Conservation (phyloP, 2,797 vertebrate species). For the Vultur gryphus region DNA sequence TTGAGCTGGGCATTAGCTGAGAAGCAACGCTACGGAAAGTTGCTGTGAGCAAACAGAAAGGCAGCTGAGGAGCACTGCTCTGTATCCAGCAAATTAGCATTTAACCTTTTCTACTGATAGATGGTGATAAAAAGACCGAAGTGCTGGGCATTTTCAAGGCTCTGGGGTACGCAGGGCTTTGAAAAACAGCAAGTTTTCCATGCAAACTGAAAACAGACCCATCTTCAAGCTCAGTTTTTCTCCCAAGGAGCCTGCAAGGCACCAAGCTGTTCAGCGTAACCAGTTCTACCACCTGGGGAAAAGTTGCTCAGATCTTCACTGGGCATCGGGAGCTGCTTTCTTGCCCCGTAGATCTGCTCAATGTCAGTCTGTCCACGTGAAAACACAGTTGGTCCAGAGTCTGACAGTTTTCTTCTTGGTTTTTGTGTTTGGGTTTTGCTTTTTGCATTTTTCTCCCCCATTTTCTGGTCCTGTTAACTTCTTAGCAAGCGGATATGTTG, state of each 20-base stretch:
- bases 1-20: background rate
- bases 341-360: rapidly evolving
- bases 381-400: background rate
- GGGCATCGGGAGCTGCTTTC: background rate
- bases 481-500: background rate
- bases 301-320: background rate
- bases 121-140: background rate
- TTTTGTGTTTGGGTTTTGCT: background rate
- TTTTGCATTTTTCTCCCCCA: rapidly evolving
- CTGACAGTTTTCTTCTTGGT: background rate
- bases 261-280: background rate
- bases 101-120: background rate
- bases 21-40: background rate
- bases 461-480: background rate
- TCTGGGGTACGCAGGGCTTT: background rate
- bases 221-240: background rate
- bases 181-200: background rate
- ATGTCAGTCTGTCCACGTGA: background rate
- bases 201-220: background rate
- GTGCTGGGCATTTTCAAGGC: background rate
- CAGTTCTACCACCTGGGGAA: background rate
- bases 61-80: background rate
- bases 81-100: background rate
- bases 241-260: background rate
- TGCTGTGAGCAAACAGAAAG: slow-evolving; percentile 37